Percentiles rank a stretch among this genome's conserved stretches.
Evolutionary conservation across 2,888 invertebrate species (phyloP).

Genomic region (Cosmorhoe ocellata): DNA sequence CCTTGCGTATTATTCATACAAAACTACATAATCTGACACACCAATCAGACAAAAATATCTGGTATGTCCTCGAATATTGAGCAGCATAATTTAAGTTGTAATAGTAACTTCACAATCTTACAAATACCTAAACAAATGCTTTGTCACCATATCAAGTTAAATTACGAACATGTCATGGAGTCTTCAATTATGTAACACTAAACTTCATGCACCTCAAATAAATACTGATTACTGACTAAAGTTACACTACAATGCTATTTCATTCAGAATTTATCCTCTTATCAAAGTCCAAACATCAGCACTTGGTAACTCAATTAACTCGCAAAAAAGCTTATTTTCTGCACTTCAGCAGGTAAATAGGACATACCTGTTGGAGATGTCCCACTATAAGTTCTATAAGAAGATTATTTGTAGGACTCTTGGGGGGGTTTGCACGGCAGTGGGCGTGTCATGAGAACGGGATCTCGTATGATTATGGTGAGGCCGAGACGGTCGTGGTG

Average conservation of each 20-base stretch:
- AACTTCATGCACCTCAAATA: slow-evolving; percentile 36
- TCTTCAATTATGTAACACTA: slow-evolving; percentile 30
- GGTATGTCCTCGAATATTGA: slow-evolving; percentile 20
- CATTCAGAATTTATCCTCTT: slow-evolving; percentile 32
- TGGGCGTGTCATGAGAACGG: slow-evolving; percentile 67
- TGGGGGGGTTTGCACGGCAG: slow-evolving; percentile 49
- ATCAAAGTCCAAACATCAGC: slow-evolving; percentile 30
- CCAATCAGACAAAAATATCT: slow-evolving; percentile 9
- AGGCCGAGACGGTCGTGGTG: slow-evolving; percentile 44
- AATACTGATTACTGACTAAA: slow-evolving; percentile 52
- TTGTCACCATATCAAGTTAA: slow-evolving; percentile 24
- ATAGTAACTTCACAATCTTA: slow-evolving; percentile 11
- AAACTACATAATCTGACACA: slow-evolving; percentile 12
- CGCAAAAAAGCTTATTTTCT: background rate
- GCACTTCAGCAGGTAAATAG: slow-evolving; percentile 37
- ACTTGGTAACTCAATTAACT: slow-evolving; percentile 59
- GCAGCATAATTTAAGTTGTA: slow-evolving; percentile 17
- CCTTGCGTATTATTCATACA: slow-evolving; percentile 9
- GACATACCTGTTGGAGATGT: slow-evolving; percentile 52
- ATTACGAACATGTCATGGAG: slow-evolving; percentile 30
- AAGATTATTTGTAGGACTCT: slow-evolving; percentile 77
- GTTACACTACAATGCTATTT: slow-evolving; percentile 34
- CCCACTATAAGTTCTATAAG: slow-evolving; percentile 68
- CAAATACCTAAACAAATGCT: slow-evolving; percentile 19
- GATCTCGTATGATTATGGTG: slow-evolving; percentile 57